Evolutionary conservation across 1,140 invertebrate genomes (phyloP), one percentile per base, ranked within the genome.

Genomic region (Pemphigus obesinymphae): DNA sequence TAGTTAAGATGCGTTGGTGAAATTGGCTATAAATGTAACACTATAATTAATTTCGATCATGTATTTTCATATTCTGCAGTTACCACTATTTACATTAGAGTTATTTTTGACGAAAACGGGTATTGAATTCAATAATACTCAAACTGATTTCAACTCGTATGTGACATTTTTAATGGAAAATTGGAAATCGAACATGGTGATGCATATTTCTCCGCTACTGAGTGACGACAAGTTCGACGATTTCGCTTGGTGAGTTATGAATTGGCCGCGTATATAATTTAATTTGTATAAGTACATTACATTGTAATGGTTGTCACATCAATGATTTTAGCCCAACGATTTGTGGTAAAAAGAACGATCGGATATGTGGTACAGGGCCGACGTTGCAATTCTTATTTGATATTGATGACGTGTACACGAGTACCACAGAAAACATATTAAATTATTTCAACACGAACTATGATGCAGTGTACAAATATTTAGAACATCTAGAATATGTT

Each of bases 81-180:
- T 11, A 26, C 76, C 76, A 17, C 10, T 80, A 2, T 80, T 80
- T 20, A 58, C 26, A 29, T 29, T 80, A 17, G 76, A 80, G 4
- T 37, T 58, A 43, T 63, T 6, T 11, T 20, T 80, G 17, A 45
- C 50, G 1, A 43, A 43, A 43, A 10, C 55, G 0, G 37, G 37
- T 45, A 63, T 63, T 2, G 55, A 80, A 26, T 40, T 80, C 6
- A 80, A 43, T 31, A 45, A 55, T 20, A 29, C 34, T 2, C 55
- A 40, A 45, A 5, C 29, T 6, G 76, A 80, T 23, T 80, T 63
- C 26, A 45, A 10, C 4, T 26, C n/a, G 2, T 80, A 80, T 17
- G 2, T 80, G 11, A 29, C 53, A 7, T 80, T 45, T 61, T 80
- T 80, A 20, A 43, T 80, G 37, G 76, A 80, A 29, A 26, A 31